Evolutionary conservation across 2,113 vertebrate genomes (phyloP).

Genomic region (Psittacula cyanocephala): DNA sequence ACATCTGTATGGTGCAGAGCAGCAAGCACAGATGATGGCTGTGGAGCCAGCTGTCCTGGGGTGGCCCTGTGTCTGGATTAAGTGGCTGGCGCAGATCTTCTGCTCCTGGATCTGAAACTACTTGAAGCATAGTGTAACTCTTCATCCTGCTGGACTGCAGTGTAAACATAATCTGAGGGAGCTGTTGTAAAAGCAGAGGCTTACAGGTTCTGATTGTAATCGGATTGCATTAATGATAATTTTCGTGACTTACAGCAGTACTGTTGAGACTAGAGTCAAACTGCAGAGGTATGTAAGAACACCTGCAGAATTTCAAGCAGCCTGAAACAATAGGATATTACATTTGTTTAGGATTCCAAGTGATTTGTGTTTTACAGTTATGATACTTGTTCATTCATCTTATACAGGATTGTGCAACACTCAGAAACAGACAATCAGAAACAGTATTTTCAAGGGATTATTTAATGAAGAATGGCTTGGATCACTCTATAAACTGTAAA

Average conservation of each 20-base stretch:
- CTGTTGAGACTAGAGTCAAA: not conserved
- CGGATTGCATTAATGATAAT: not conserved
- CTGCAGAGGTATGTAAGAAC: not conserved
- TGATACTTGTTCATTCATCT: not conserved
- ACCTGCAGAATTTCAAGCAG: not conserved
- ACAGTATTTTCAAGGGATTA: not conserved
- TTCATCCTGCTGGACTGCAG: accelerated
- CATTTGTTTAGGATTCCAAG: not conserved
- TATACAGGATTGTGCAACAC: not conserved
- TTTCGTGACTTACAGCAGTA: not conserved
- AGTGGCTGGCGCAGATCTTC: not conserved
- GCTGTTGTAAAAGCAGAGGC: not conserved
- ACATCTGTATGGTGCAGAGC: not conserved
- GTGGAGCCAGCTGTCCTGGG: not conserved
- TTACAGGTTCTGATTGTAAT: not conserved
- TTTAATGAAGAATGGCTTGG: conserved; percentile 2
- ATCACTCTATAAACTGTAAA: not conserved
- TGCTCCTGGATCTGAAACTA: not conserved
- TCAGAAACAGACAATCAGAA: not conserved
- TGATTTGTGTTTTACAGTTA: conserved; percentile 1
- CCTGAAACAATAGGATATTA: not conserved
- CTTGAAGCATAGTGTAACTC: not conserved
- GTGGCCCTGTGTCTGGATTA: not conserved
- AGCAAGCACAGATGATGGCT: not conserved
- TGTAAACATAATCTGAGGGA: not conserved